Conservation (phyloP, 1,140 invertebrate genomes). For the Hyles vespertilio region DNA sequence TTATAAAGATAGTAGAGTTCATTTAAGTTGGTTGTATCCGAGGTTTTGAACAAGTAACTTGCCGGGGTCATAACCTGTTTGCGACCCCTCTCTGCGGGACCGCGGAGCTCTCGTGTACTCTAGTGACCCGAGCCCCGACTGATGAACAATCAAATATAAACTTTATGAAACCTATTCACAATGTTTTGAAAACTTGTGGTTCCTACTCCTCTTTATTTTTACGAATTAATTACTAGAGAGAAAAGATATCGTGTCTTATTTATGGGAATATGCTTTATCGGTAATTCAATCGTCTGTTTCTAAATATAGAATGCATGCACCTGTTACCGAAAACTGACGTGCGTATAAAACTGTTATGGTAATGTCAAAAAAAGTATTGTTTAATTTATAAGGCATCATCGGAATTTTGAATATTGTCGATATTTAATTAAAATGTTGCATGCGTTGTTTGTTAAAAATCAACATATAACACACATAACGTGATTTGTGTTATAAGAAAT, state of each 20-base stretch:
- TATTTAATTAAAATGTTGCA: no score
- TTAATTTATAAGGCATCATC: no score
- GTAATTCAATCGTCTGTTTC: neutral
- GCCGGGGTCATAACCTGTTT: constrained; percentile 74
- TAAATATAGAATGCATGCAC: no score
- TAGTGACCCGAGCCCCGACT: constrained; percentile 52
- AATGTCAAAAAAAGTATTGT: no score
- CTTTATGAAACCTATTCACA: constrained; percentile 11
- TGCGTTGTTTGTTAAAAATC: no score
- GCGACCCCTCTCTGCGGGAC: constrained; percentile 67
- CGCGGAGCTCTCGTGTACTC: constrained; percentile 49
- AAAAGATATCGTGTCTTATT: no score
- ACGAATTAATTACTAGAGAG: neutral
- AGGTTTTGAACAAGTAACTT: constrained; percentile 69
- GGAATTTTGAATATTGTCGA: no score
- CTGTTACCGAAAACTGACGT: no score
- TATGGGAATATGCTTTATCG: no score
- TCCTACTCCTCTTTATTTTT: neutral
- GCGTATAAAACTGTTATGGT: no score
- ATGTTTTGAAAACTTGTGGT: neutral
- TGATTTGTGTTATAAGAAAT: no score
- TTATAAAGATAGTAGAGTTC: constrained; percentile 38
- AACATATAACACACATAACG: no score
- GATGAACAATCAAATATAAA: constrained; percentile 39
- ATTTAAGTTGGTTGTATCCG: constrained; percentile 45